A percentile compares a stretch with the other conserved stretches of the same genome.
These are phyloP conservation scores for Cheilosia impressa DNA, from an alignment of 2,888 invertebrate species.

Conservation along the genomic window DNA sequence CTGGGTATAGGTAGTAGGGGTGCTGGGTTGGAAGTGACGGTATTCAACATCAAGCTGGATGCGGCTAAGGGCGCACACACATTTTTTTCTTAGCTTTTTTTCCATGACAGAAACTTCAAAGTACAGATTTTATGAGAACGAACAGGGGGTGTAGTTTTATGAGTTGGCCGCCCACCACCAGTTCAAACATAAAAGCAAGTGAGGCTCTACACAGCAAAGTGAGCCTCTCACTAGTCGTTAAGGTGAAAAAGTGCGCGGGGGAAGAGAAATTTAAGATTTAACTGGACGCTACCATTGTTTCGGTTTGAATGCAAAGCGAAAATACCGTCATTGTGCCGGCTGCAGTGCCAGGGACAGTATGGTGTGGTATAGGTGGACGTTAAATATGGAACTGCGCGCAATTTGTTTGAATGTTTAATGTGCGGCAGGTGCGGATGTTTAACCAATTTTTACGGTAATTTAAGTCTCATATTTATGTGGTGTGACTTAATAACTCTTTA, in stretches of 20 bases:
- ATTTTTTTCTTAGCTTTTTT: constrained; percentile 21
- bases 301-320: constrained; percentile 37
- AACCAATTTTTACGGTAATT: constrained; percentile 39
- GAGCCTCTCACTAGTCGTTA: constrained; percentile 56
- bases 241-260: constrained; percentile 36
- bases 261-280: constrained; percentile 47
- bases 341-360: constrained; percentile 10
- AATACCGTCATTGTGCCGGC: constrained; percentile 26
- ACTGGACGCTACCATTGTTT: constrained; percentile 55
- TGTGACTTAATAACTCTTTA: constrained; percentile 11
- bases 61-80: constrained; percentile 35
- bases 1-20: constrained; percentile 1
- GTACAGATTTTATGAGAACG: constrained; percentile 34
- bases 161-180: constrained; percentile 3
- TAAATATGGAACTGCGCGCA: constrained; percentile 38
- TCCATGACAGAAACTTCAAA: constrained; percentile 42
- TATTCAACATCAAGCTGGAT: constrained; percentile 55
- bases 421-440: constrained; percentile 5
- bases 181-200: constrained; percentile 15
- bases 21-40: constrained; percentile 21
- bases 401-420: constrained; percentile 46
- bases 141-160: constrained; percentile 8
- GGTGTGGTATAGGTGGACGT: constrained; percentile 9
- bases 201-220: constrained; percentile 31
- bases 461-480: constrained; percentile 30